These are phyloP conservation scores for Priapulus caudatus DNA, from an alignment of 2,888 invertebrate genomes.

Conservation along the genomic window DNA sequence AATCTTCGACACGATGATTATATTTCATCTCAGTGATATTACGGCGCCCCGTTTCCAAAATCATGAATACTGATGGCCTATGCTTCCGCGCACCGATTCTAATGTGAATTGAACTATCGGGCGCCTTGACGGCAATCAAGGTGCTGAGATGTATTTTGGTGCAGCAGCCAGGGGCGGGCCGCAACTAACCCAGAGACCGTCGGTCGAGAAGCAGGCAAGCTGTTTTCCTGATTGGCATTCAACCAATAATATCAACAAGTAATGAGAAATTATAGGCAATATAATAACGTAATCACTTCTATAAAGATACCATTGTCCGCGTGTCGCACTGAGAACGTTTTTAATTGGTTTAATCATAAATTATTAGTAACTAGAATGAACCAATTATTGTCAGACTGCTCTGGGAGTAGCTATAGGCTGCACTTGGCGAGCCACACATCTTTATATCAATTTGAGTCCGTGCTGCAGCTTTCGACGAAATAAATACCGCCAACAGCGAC, in stretches of 20 bases:
- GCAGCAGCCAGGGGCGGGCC: too few species aligned
- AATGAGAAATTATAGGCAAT: constrained; percentile 1
- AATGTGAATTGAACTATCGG: too few species aligned
- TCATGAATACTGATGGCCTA: too few species aligned
- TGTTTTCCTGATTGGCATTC: background rate
- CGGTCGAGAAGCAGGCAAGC: background rate
- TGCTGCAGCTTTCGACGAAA: too few species aligned
- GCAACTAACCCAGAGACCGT: too few species aligned
- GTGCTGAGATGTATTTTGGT: too few species aligned
- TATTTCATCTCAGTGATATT: too few species aligned
- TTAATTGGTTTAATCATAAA: background rate
- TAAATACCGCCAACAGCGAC: too few species aligned
- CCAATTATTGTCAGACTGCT: background rate
- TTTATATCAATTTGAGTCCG: background rate
- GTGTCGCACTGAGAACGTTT: background rate
- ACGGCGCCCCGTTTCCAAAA: too few species aligned
- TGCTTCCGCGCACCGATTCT: too few species aligned
- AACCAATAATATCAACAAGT: background rate
- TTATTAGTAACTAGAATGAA: background rate
- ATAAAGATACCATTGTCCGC: background rate
- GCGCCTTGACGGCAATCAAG: too few species aligned
- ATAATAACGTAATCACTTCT: background rate
- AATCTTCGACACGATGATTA: too few species aligned
- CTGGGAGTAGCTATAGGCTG: background rate
- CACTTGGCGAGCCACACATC: background rate